A percentile compares a stretch with the other conserved stretches of the same genome.
phyloP scores from a whole-genome alignment of 2,888 invertebrate genomes.

The Oasisia sp. region DNA sequence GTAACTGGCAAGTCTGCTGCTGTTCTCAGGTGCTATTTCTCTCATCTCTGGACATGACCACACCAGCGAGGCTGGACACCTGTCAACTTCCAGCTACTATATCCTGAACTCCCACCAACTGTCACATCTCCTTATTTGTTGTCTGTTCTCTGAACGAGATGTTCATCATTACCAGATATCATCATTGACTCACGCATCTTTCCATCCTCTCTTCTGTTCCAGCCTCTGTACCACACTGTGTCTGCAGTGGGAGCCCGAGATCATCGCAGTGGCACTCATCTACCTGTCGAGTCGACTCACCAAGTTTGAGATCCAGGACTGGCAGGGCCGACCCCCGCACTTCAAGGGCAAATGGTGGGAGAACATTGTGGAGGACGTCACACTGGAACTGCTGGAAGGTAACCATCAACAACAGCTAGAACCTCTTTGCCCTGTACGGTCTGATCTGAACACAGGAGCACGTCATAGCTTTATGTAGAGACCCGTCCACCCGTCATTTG shows the following conservation, averaged over 20 bases:
- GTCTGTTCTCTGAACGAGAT: too few species aligned
- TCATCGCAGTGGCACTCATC: conserved; percentile 93
- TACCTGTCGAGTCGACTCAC: conserved; percentile 95
- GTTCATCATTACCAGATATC: conserved; percentile 76
- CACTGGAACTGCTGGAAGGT: conserved; percentile 90
- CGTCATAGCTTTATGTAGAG: too few species aligned
- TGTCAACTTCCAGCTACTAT: too few species aligned
- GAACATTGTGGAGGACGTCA: conserved; percentile 94
- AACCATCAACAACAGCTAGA: conserved; percentile 17
- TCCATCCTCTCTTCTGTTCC: conserved; percentile 61
- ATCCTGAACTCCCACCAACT: too few species aligned
- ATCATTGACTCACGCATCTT: conserved; percentile 46
- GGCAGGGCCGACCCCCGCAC: conserved; percentile 80
- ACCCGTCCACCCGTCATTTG: too few species aligned
- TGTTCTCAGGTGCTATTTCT: too few species aligned
- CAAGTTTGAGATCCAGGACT: conserved; percentile 93
- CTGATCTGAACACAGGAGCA: too few species aligned
- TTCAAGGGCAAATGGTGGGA: conserved; percentile 89
- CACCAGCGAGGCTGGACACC: too few species aligned
- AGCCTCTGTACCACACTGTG: conserved; percentile 95
- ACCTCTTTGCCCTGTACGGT: not conserved
- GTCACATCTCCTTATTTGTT: too few species aligned
- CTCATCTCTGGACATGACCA: too few species aligned
- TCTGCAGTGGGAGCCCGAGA: conserved; percentile 98
- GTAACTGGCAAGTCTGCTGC: too few species aligned